Evolutionary conservation across 2,113 vertebrate species (phyloP), one percentile per base, ranked within the genome.

Genomic region (Strix aluco): DNA sequence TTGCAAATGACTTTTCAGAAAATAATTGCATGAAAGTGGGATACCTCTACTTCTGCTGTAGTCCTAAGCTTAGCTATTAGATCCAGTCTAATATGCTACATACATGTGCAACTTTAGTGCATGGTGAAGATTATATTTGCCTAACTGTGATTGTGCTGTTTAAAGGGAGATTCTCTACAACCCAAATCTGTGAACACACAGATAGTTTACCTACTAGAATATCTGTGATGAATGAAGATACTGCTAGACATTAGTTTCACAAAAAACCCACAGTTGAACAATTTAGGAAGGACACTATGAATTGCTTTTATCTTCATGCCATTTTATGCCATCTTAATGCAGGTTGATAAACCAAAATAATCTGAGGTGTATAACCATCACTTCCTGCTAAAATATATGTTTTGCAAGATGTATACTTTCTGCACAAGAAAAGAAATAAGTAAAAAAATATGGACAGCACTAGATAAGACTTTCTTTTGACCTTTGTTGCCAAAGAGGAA

Each of bases 251-350:
- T 46, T 44, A 22, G 10, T 78, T 83, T 54, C 44, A 40, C 67
- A 74, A 65, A 46, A 40, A 9, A 1, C 1, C 9, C 8, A 40
- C 19, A 59, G 22, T 0, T 34, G 4, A 63, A 42, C 20, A 71
- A 23, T 81, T 86, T 42, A 40, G 27, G 88, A 73, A 73, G 22
- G 13, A 62, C 25, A 4, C 5, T 40, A 17, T 32, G 13, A 11
- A 1, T 73, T 91, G 38, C 27, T 70, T 84, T 90, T 44, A 17
- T 77, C 32, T 82, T 89, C 22, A 16, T 54, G 44, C 5, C 6
- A 32, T 46, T 3, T 81, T 79, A 40, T 42, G 13, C 5, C 20
- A 18, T 49, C 27, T 51, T 71, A 71, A 51, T 38, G 25, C 9
- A 77, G 6, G 14, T 52, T 86, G 16, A 11, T 77, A 77, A 77